Evolutionary conservation across 1,140 invertebrate genomes (phyloP), one percentile per base, ranked within the genome.

Genomic region (Atta texana): DNA sequence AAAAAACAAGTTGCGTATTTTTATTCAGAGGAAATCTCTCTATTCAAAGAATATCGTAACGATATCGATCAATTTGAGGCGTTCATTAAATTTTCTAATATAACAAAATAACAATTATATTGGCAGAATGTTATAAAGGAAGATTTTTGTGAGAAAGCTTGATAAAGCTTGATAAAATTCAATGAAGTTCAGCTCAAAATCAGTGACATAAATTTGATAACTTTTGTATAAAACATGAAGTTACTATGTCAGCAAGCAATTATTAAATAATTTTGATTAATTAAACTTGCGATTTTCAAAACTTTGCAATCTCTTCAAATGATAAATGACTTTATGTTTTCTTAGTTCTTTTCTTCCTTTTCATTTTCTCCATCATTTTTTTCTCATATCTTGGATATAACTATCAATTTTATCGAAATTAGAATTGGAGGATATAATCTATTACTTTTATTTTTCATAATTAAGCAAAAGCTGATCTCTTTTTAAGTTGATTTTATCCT

Each of bases 191-290:
- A 55, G 51, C 2, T 68, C 1, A 81, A 81, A 81, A 71, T 59
- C 66, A 72, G 2, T 24, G 24, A 78, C 18, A 6, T 57, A 81
- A 49, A 16, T 59, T 72, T 81, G 44, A 68, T 68, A 81, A 81
- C 51, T 81, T 81, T 34, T 14, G 2, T 81, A 71, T 39, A 81
- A 81, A 81, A 72, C 51, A 72, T 72, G 24, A 57, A 39, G 49
- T 69, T 68, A 64, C 44, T 80, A 44, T 39, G 69, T 75, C 68
- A 75, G 24, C 55, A 75, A 61, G 24, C 69, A 84, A 84, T 84
- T 82, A 74, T 82, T 84, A 61, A 84, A 75, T 74, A 75, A 39
- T 28, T 24, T 84, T 84, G 80, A 84, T 84, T 75, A 55, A 84
- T 84, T 84, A 84, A 84, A 51, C 80, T 24, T 75, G 69, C 69